Base-by-base conservation (phyloP, 2,888 invertebrate species). In the Himalopsyche kuldschensis region DNA sequence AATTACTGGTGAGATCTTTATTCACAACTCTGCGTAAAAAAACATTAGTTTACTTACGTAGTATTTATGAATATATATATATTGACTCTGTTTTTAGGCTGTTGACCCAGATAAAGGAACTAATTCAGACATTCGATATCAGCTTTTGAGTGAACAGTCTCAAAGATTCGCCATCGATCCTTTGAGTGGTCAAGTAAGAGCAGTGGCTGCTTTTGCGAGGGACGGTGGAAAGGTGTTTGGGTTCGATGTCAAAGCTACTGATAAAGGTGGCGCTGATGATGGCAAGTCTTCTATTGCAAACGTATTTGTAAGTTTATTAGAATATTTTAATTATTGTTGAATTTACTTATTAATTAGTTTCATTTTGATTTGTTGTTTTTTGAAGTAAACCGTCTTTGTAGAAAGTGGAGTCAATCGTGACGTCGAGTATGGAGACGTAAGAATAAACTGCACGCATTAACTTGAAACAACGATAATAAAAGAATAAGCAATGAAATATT, bases 191-290 rank as follows among this genome's bases (percentile, higher is more conserved):
- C 94, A 95, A 87, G 95, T 97, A 76, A 92, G 96, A 17, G 94
- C 95, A 0, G 93, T 96, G 20, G 93, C 94, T 0, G 93, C 94
- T 63, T 94, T 97, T 83, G 91, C 93, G 0, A 90, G 93, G 80
- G 95, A 95, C 86, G 94, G 94, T 24, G 96, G 96, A 0, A 92
- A 94, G 86, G 95, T 97, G 69, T 96, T 95, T 88, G 96, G 96
- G 0, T 97, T 97, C 88, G 97, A 97, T 89, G 96, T 97, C 11
- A 96, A 96, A 90, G 97, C 97, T 11, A 96, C 96, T 0, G 97
- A 97, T 88, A 93, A 94, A 83, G 91, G 93, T 31, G 97, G 97
- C 0, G 95, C 95, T 75, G 95, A 96, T 87, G 95, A 96, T 88
- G 97, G 97, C 1, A 94, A 94, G 84, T 96, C 96, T 10, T 94